Evolutionary conservation across 2,888 invertebrate genomes (phyloP), one percentile per base, ranked within the genome.

Genomic region (Ptychoptera contaminata): DNA sequence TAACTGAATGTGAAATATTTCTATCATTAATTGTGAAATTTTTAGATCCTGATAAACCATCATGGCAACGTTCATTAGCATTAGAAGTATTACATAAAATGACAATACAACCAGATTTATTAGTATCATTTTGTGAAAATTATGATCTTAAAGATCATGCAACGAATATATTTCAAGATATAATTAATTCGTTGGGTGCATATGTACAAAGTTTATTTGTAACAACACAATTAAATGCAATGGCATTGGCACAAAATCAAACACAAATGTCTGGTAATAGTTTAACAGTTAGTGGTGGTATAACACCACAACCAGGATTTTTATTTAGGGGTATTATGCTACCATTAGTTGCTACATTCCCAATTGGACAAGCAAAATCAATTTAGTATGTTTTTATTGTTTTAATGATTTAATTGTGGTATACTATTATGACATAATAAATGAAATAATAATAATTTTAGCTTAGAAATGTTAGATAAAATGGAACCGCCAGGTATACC

Each of bases 1-100:
- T 90, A 30, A 97, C 97, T 1, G 96, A 98, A 66, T 96, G 96
- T 65, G 98, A 98, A 69, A 97, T 98, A 59, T 97, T 98, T 67
- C 71, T 98, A 37, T 94, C 96, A 0, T 70, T 97, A 42, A 85
- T 98, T 43, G 88, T 97, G 34, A 96, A 97, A 66, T 97, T 98
- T 67, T 69, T 97, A 62, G 97, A 97, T 62, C 86, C 90, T 0
- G 97, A 97, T 60, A 93, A 94, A 65, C 92, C 93, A 2, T 74
- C 83, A 50, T 98, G 98, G 97, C 96, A 97, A 63, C 71, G 96
- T 46, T 91, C 93, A 2, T 65, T 96, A 42, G 94, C 97, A 0
- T 64, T 98, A 14, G 98, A 98, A 70, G 94, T 97, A 2, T 70
- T 98, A 38, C 93, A 94, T 61, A 90, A 88, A 67, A 82, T 98